Base-by-base conservation (phyloP, 2,797 vertebrate species). In the Crax fasciolata region DNA sequence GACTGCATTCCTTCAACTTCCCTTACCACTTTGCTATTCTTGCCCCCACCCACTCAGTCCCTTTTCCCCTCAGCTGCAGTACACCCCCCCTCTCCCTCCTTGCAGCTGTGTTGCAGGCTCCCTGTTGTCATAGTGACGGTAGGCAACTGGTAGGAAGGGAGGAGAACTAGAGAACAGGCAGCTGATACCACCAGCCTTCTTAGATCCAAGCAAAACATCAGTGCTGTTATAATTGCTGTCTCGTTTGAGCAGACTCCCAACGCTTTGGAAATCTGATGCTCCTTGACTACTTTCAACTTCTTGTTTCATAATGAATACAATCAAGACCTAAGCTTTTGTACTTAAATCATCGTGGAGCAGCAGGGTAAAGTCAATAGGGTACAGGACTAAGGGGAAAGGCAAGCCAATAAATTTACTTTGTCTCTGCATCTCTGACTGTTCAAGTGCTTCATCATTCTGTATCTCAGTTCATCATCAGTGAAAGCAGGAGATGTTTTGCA, bases 61-160 rank as follows among this genome's bases (percentile, higher is more conserved):
- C 11, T 71, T 63, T 35, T 76, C 14, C 54, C 27, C 44, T 81
- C 39, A 84, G n/a, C 54, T 89, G 72, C 71, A 78, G 35, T 9
- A 0, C 52, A 8, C 48, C 54, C 11, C 25, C 41, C 67, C 74
- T 84, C 28, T 93, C 46, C 41, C 35, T 65, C 13, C 51, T 63
- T 68, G 58, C 75, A 90, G 75, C 76, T 83, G 59, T 76, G 49
- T 71, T 78, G 30, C 49, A 57, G 73, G 66, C 83, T 93, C 92
- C 72, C 30, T 4, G 51, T 97, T 5, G 17, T 91, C 94, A 85
- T 82, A 89, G 95, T 92, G 89, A 95, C 58, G 59, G 73, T 11
- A 72, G 38, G 68, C 16, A 6, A 51, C 48, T 73, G 65, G 41
- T 65, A 4, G 13, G 21, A 68, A 77, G 77, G 80, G 48, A 38